Conservation (phyloP, 2,888 invertebrate genomes). For the Drosophila greeni region DNA sequence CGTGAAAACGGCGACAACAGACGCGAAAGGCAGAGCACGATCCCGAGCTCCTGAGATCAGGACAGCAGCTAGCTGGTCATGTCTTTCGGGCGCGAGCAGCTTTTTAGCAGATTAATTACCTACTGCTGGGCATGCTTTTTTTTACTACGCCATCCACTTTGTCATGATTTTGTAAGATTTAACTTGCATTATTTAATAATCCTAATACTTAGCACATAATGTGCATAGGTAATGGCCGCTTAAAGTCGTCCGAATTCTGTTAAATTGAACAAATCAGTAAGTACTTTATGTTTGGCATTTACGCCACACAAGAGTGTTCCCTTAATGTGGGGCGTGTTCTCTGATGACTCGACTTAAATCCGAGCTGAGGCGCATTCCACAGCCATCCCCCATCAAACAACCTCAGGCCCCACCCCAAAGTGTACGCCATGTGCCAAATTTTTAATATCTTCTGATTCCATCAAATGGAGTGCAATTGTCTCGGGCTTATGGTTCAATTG, state of each 20-base stretch:
- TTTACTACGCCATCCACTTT: neutral
- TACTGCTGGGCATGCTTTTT: slow-evolving; percentile 50
- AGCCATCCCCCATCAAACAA: neutral
- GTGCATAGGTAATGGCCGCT: neutral
- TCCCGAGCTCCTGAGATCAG: slow-evolving; percentile 5
- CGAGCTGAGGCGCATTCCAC: slow-evolving; percentile 1
- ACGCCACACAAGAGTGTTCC: neutral
- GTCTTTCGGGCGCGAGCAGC: slow-evolving; percentile 35
- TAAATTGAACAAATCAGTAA: neutral
- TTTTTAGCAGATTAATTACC: slow-evolving; percentile 58
- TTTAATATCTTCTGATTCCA: slow-evolving; percentile 22
- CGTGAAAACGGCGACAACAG: slow-evolving; percentile 39
- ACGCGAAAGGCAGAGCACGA: slow-evolving; percentile 38
- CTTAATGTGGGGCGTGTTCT: slow-evolving; percentile 19
- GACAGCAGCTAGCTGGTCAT: slow-evolving; percentile 22
- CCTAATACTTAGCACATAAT: neutral
- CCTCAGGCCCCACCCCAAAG: slow-evolving; percentile 21
- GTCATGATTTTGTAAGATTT: too few species aligned
- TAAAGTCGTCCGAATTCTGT: neutral
- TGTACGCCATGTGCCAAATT: slow-evolving; percentile 22
- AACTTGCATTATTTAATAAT: neutral
- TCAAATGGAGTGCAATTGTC: slow-evolving; percentile 36
- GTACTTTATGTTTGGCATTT: slow-evolving; percentile 10
- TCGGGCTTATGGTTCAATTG: slow-evolving; percentile 32
- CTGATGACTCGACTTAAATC: slow-evolving; percentile 8